These are phyloP conservation scores for Gryllus bimaculatus DNA, from an alignment of 1,140 invertebrate species.

Conservation along the genomic window DNA sequence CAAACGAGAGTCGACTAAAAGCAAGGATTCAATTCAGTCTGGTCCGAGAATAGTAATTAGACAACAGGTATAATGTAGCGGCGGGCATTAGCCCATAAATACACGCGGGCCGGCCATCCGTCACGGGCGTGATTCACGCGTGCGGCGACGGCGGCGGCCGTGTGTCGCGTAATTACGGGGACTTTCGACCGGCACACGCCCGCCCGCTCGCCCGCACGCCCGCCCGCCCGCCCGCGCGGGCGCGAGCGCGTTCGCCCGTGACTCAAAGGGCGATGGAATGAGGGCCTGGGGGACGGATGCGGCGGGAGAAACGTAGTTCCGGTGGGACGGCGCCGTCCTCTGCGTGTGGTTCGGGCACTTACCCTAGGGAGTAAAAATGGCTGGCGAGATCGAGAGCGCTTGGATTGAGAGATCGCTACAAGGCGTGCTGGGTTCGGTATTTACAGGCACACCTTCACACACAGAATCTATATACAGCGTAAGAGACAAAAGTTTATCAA, in stretches of 20 bases:
- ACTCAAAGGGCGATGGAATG: not conserved
- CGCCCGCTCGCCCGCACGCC: too few relatives aligned
- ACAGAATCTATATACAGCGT: too few relatives aligned
- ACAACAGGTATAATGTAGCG: slow-evolving; percentile 1
- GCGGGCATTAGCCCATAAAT: not conserved
- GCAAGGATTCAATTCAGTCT: not conserved
- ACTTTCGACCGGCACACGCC: not conserved
- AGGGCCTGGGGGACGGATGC: not conserved
- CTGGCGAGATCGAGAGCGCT: too few relatives aligned
- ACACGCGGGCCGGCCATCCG: not conserved
- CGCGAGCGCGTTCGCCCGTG: not conserved
- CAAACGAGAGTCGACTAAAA: not conserved
- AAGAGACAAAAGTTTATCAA: too few relatives aligned
- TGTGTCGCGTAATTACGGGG: not conserved
- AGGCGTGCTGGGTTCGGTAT: too few relatives aligned
- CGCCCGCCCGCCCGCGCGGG: too few relatives aligned
- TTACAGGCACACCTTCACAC: too few relatives aligned
- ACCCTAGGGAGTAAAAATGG: too few relatives aligned
- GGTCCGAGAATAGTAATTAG: not conserved
- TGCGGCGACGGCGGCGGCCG: not conserved
- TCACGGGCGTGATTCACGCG: not conserved
- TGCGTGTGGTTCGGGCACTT: too few relatives aligned
- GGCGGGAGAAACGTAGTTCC: not conserved
- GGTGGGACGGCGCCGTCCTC: too few relatives aligned
- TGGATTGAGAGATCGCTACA: too few relatives aligned